A percentile compares a stretch with the other conserved stretches of the same genome.
Evolutionary conservation across 1,140 invertebrate species (phyloP).

Genomic region (Lepidurus apus): DNA sequence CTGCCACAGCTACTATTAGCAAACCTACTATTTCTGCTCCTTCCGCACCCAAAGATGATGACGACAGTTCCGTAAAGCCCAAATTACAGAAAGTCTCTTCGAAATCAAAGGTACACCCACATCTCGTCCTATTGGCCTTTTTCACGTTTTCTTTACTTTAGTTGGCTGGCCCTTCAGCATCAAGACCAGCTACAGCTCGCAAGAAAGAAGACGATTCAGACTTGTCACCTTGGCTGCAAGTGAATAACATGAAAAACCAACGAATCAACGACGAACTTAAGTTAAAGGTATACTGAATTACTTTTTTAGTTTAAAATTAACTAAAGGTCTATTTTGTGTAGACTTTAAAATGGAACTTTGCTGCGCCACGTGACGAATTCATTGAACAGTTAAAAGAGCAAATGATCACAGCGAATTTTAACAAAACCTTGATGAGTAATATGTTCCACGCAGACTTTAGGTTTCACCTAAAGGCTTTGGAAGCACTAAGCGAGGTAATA

Average conservation of each 20-base stretch:
- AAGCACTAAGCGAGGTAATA: conserved; percentile 69
- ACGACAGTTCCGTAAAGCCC: conserved; percentile 29
- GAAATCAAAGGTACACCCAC: conserved; percentile 36
- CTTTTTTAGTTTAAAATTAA: conserved; percentile 25
- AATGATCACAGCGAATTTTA: conserved; percentile 81
- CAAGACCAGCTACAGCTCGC: conserved; percentile 44
- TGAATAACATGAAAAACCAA: conserved; percentile 84
- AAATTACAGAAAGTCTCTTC: conserved; percentile 38
- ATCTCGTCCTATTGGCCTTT: background rate
- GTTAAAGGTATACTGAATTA: conserved; percentile 55
- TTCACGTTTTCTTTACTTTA: background rate
- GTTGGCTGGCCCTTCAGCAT: conserved; percentile 38
- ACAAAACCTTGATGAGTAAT: conserved; percentile 75
- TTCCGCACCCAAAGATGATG: conserved; percentile 34
- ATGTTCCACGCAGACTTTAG: conserved; percentile 96
- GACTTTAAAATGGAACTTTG: conserved; percentile 92
- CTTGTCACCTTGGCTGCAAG: conserved; percentile 68
- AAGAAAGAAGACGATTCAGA: conserved; percentile 86
- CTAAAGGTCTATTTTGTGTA: conserved; percentile 39
- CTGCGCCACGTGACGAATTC: conserved; percentile 85
- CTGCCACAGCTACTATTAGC: conserved; percentile 12
- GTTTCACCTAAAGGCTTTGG: conserved; percentile 92
- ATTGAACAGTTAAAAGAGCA: conserved; percentile 84
- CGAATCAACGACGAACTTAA: conserved; percentile 86
- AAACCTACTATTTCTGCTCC: background rate